Base-by-base conservation (phyloP, 2,888 invertebrate species). In the Kryphioiulus occultus region DNA sequence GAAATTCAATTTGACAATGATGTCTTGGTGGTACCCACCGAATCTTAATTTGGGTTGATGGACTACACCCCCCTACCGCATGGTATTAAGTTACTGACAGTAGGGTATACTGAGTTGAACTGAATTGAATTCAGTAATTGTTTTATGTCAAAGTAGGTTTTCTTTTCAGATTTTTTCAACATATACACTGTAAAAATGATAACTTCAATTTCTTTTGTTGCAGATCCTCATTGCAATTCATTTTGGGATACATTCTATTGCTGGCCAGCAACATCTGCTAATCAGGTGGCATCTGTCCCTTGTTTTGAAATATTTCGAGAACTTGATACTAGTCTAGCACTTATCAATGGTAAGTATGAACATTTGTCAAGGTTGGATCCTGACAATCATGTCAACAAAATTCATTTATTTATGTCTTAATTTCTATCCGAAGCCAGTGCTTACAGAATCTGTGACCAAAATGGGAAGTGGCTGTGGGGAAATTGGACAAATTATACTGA, bases 401-500 rank as follows among this genome's bases (percentile, higher is more conserved):
- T 47, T 2, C 47, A 10, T 47, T 47, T 84, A 9, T 39, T 15
- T 85, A 85, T 9, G 0, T 26, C 26, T 26, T 22, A 68, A 26
- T 68, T 26, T 68, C 0, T 68, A 68, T 68, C 26, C 68, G 9
- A 88, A 89, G 90, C 91, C 1, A 89, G 89, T 32, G 91, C 91
- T 3, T 89, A 89, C 86, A 89, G 91, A 32, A 88, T 90, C 15
- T 91, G 91, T 87, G 89, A 89, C 32, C 89, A 89, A 3, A 89
- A 89, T 85, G 91, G 90, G 0, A 84, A 89, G 0, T 91, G 91
- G 91, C 87, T 90, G 3, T 89, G 90, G 89, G 90, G 90, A 19
- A 89, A 89, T 30, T 91, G 91, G 91, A 91, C 91, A 17, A 91
- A 91, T 86, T 91, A 91, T 89, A 90, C 90, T 9, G 90, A 91